Evolutionary conservation across 1,140 invertebrate genomes (phyloP).

Genomic region (Vanessa atalanta): DNA sequence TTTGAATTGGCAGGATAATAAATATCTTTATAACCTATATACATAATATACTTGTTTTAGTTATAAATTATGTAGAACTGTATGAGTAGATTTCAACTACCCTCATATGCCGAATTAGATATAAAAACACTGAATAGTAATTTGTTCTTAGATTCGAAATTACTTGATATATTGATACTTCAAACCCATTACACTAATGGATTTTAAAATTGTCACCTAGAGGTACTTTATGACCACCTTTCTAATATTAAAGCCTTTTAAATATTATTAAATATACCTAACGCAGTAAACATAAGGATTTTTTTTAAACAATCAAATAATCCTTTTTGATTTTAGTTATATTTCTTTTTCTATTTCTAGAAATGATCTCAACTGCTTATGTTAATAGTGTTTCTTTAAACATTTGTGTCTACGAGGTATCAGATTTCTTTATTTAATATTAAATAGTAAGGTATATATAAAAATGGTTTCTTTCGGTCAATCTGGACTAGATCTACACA

Average conservation of each 20-base stretch:
- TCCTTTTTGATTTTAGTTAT: not conserved
- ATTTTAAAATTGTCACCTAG: conserved; percentile 16
- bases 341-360: not conserved
- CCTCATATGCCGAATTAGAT: too few species aligned
- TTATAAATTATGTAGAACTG: too few species aligned
- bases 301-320: not conserved
- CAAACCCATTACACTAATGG: not conserved
- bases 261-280: not conserved
- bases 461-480: not conserved
- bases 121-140: not conserved
- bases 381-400: not conserved
- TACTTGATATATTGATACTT: too few species aligned
- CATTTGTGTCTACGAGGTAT: not conserved
- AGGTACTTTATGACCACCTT: conserved; percentile 16
- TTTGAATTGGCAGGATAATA: too few species aligned
- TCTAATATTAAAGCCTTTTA: conserved; percentile 24
- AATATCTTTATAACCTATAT: too few species aligned
- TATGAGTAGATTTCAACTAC: too few species aligned
- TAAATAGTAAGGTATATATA: not conserved
- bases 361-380: conserved; percentile 3
- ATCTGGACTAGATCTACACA: not conserved
- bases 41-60: too few species aligned
- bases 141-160: not conserved
- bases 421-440: not conserved
- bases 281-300: not conserved